These are phyloP conservation scores for Heliothis virescens DNA, from an alignment of 1,140 invertebrate genomes.

Conservation along the genomic window DNA sequence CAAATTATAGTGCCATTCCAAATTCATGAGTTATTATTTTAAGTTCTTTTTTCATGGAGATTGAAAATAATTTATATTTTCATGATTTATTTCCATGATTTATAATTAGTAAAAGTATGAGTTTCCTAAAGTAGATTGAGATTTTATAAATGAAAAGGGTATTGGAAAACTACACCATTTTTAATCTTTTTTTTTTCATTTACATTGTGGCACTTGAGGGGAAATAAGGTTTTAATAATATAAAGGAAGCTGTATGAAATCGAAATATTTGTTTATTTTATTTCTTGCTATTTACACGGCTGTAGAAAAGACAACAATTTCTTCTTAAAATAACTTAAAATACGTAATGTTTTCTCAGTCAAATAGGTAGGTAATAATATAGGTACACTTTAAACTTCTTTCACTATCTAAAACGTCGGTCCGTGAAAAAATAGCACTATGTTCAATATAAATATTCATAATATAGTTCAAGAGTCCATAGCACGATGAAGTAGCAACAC, in stretches of 20 bases:
- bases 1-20: slow-evolving; percentile 45
- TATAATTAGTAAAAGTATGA: no score
- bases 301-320: slow-evolving; percentile 83
- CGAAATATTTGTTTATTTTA: slow-evolving; percentile 79
- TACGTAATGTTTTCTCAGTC: slow-evolving; percentile 79
- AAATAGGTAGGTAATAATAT: slow-evolving; percentile 66
- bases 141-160: no score
- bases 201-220: background rate
- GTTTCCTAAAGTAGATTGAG: no score
- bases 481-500: slow-evolving; percentile 73
- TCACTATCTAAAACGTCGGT: slow-evolving; percentile 71
- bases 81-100: no score
- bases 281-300: slow-evolving; percentile 81
- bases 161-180: no score
- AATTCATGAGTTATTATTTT: slow-evolving; percentile 16
- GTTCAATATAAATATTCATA: slow-evolving; percentile 67
- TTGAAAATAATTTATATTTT: background rate
- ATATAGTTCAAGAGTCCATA: slow-evolving; percentile 72
- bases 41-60: background rate
- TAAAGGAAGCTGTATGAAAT: slow-evolving; percentile 57
- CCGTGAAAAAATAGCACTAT: slow-evolving; percentile 80
- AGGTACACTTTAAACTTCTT: slow-evolving; percentile 65
- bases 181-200: background rate
- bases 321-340: slow-evolving; percentile 80
- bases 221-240: background rate